These are phyloP conservation scores for Leptatherina wallacei DNA, from an alignment of 2,797 vertebrate species.

Conservation along the genomic window DNA sequence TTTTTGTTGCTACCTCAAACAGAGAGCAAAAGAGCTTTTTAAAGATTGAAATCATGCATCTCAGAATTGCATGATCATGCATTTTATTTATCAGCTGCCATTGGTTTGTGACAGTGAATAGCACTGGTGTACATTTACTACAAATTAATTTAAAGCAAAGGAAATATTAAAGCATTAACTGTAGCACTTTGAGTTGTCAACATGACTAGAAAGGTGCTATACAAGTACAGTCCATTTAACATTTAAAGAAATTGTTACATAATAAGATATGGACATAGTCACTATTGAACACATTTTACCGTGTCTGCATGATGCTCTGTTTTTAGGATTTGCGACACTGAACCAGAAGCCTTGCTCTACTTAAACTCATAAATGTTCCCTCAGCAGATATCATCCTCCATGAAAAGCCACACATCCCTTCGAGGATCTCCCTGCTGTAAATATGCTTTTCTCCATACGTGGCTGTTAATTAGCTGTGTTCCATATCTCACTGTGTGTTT, in stretches of 20 bases:
- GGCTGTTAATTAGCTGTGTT: constrained; percentile 67
- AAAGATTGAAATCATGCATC: too few species aligned
- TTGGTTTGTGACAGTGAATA: not conserved
- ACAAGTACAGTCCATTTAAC: too few species aligned
- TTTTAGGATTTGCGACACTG: constrained; percentile 14
- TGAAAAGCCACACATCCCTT: constrained; percentile 31
- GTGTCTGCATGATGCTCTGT: not conserved
- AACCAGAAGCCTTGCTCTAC: constrained; percentile 16
- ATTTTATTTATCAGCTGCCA: too few species aligned
- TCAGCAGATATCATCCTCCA: constrained; percentile 24
- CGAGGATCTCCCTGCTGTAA: constrained; percentile 41
- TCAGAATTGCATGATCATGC: too few species aligned
- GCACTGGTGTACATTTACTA: not conserved
- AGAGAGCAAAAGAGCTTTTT: not conserved
- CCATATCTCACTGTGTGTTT: constrained; percentile 56
- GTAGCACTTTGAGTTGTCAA: too few species aligned
- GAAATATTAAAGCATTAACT: not conserved
- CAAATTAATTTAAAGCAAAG: not conserved
- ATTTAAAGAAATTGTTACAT: constrained; percentile 1
- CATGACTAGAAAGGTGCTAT: too few species aligned
- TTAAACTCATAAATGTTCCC: constrained; percentile 20
- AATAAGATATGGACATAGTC: not conserved
- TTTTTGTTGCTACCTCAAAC: not conserved
- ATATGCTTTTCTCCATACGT: constrained; percentile 61
- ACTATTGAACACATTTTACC: constrained; percentile 2